Conservation (phyloP, 2,797 vertebrate genomes). For the Pseudomugil gertrudae region DNA sequence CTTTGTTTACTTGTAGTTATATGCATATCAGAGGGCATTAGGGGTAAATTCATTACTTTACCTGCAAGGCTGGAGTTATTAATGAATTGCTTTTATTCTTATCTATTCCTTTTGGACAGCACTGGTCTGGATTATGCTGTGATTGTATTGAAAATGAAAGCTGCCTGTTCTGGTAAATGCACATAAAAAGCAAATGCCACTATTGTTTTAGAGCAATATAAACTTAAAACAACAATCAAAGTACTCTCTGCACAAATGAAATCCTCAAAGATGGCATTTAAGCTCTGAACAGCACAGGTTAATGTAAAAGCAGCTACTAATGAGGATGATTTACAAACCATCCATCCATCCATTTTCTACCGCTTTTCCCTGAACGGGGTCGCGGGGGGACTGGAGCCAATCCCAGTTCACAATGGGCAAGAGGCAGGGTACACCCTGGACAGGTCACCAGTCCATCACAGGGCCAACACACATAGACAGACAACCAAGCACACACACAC, state of each 20-base stretch:
- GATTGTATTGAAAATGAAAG: slow-evolving; percentile 69
- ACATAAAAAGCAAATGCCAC: slow-evolving; percentile 72
- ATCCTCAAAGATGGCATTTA: slow-evolving; percentile 5
- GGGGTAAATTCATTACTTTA: slow-evolving; percentile 15
- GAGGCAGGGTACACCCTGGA: no score
- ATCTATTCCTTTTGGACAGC: slow-evolving; percentile 72
- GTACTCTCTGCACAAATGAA: slow-evolving; percentile 8
- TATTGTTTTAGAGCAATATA: slow-evolving; percentile 8
- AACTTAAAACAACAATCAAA: slow-evolving; percentile 4
- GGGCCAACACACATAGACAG: no score
- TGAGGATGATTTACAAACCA: not conserved
- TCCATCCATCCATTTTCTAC: no score
- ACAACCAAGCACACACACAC: no score
- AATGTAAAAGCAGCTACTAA: slow-evolving; percentile 5
- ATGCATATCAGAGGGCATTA: slow-evolving; percentile 6
- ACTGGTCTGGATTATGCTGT: slow-evolving; percentile 74
- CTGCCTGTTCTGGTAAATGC: slow-evolving; percentile 78
- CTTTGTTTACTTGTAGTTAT: slow-evolving; percentile 8
- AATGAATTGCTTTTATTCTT: slow-evolving; percentile 84
- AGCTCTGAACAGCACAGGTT: not conserved
- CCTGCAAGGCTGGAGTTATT: slow-evolving; percentile 80
- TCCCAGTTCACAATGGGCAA: no score
- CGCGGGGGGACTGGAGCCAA: no score
- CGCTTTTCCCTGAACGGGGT: no score
- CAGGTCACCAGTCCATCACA: no score